Base-by-base conservation (phyloP, 2,888 invertebrate genomes). In the Drosophila basisetae region DNA sequence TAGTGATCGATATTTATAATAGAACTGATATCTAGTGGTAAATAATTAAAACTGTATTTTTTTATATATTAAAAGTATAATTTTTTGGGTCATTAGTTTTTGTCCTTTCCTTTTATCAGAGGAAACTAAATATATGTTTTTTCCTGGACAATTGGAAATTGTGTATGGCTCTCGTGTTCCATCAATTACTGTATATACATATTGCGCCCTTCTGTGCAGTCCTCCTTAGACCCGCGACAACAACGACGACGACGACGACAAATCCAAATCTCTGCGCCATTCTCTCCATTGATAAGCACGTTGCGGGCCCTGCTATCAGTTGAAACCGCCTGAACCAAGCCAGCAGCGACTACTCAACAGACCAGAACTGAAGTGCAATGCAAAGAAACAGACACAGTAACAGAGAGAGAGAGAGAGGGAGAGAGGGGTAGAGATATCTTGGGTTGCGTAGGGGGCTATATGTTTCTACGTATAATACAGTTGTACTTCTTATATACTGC, bases 191-290 rank as follows among this genome's bases (percentile, higher is more conserved):
- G 35, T 66, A 50, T 22, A 25, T 41, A 47, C 11, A 28, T 18
- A 31, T 28, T 52, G 53, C 41, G 58, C 63, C 56, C 73, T 63
- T 72, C 58, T 72, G 43, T 31, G 54, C 35, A 49, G 54, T 54
- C 18, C 49, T 68, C 69, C 50, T 41, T 43, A 22, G 58, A 43
- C 43, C 47, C 56, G 39, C 31, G 31, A 68, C 58, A 6, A 31
- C 30, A 7, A 30, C 30, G 30, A 30, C 28, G 28, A 22, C 22
- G 31, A 35, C 60, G 35, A 43, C 63, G 54, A 68, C 76, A 75
- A 73, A 73, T 75, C 75, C 73, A 68, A 73, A 73, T 75, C 75
- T 73, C 47, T 75, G 61, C 61, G 56, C 67, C 55, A 67, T 72
- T 65, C 72, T 72, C 54, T 60, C 43, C 50, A 37, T 47, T 74